A percentile compares a stretch with the other conserved stretches of the same genome.
These are phyloP conservation scores for Alosa alosa DNA, from an alignment of 2,113 vertebrate genomes.

Conservation along the genomic window DNA sequence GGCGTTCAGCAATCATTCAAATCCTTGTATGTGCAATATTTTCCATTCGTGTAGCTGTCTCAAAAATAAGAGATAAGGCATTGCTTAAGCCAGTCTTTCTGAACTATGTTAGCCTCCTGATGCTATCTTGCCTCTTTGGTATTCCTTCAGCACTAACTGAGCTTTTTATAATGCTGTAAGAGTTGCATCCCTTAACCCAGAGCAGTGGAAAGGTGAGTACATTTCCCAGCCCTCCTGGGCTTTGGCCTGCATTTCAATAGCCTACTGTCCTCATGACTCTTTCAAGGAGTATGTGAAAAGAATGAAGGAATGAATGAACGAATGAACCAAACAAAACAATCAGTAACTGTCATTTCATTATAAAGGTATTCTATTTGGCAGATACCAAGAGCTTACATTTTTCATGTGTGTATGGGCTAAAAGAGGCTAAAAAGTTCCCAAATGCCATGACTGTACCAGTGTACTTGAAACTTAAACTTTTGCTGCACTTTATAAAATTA, in stretches of 20 bases:
- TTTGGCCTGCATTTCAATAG: neutral
- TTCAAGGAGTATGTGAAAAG: neutral
- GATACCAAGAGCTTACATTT: neutral
- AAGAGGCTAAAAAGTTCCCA: neutral
- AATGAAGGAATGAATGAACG: neutral
- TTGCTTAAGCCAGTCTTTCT: neutral
- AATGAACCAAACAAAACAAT: neutral
- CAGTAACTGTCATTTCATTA: neutral
- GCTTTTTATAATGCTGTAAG: neutral
- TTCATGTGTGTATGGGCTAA: neutral
- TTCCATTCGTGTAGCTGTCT: neutral
- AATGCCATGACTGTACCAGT: neutral
- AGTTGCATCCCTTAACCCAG: neutral
- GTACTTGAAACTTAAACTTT: neutral
- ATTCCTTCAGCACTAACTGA: neutral
- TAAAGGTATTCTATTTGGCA: neutral
- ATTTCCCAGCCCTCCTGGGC: neutral
- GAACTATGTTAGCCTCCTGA: neutral
- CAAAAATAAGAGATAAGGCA: neutral
- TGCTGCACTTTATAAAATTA: slow-evolving; percentile 23
- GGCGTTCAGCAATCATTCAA: neutral
- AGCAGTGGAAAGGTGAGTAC: slow-evolving; percentile 4
- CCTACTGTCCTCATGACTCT: neutral
- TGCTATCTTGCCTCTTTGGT: neutral
- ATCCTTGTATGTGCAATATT: neutral